Evolutionary conservation across 2,888 invertebrate genomes (phyloP), one percentile per base, ranked within the genome.

Genomic region (Frankliniella fusca): DNA sequence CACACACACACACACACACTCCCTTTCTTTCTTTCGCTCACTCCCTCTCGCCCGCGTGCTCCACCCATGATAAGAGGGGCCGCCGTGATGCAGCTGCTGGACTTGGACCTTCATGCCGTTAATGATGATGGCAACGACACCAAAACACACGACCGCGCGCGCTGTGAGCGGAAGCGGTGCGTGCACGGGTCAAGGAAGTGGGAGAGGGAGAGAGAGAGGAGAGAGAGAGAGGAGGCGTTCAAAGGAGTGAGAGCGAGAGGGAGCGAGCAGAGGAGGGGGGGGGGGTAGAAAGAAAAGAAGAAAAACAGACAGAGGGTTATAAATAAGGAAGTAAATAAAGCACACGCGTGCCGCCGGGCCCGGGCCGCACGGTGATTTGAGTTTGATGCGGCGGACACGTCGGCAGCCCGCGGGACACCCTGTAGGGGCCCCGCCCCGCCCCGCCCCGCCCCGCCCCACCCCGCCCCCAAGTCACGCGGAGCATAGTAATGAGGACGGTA

Each of bases 141-240:
- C 38, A 38, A 38, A 38, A 38, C 38, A 38, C 38, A 38, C 38
- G 5, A 38, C 54, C 3, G 54, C 8, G 54, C 15, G 18, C 15
- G 54, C 54, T 54, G 54, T 2, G 3, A 54, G 54, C 54, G 54
- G 54, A 54, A 18, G 8, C 54, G 54, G 18, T 54, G 54, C 54
- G 18, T 8, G 15, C 54, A 7, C 15, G 54, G 54, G 54, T 12
- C 15, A n/a, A 65, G 70, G 70, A 23, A 23, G 23, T 9, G 70
- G 23, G 70, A 70, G 70, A 70, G 70, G 23, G 70, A 70, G 70
- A 70, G 70, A 70, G 23, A 65, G 65, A 65, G 12, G n/a, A 65
- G 65, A 65, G n/a, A 70, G 70, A 65, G 65, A 65, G 65, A 65
- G 65, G n/a, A n/a, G 15, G 50, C 54, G 15, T 54, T 54, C 15